Evolutionary conservation across 2,113 vertebrate species (phyloP).

Genomic region (Myxocyprinus asiaticus): DNA sequence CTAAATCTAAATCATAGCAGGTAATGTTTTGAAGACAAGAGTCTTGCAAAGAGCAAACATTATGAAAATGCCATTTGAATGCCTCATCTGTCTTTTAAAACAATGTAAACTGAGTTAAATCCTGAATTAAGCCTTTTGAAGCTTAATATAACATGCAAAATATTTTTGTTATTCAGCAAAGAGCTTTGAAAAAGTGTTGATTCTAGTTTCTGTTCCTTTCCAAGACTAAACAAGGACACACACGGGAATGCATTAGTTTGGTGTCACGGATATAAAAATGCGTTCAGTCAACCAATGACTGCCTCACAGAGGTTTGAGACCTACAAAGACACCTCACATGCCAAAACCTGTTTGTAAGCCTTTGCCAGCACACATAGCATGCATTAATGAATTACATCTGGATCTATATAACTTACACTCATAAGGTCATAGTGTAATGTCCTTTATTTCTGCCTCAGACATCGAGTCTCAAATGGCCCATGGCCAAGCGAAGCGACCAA

Average conservation of each 20-base stretch:
- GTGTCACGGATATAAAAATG: constrained; percentile 12
- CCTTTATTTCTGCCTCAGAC: constrained; percentile 74
- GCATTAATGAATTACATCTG: constrained; percentile 45
- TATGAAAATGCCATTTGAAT: background rate
- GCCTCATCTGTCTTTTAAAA: too few relatives aligned
- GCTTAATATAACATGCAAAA: too few relatives aligned
- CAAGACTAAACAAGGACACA: constrained; percentile 19
- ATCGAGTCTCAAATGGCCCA: constrained; percentile 76
- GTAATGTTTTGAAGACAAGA: too few relatives aligned
- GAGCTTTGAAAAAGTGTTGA: too few relatives aligned
- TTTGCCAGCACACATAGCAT: constrained; percentile 28
- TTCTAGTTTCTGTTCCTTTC: constrained; percentile 4
- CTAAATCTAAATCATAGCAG: too few relatives aligned
- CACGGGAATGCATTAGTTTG: constrained; percentile 9
- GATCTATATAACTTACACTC: constrained; percentile 41
- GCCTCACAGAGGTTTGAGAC: constrained; percentile 1
- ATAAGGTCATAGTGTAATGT: constrained; percentile 58
- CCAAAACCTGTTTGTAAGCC: constrained; percentile 13
- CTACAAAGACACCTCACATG: constrained; percentile 28
- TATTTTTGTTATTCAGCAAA: too few relatives aligned
- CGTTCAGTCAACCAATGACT: constrained; percentile 16
- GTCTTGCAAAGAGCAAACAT: background rate
- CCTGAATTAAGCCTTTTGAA: too few relatives aligned
- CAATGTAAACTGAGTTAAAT: too few relatives aligned
- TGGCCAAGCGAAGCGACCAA: constrained; percentile 74